Base-by-base conservation (phyloP, 2,113 vertebrate genomes). In the Barnardius zonarius region DNA sequence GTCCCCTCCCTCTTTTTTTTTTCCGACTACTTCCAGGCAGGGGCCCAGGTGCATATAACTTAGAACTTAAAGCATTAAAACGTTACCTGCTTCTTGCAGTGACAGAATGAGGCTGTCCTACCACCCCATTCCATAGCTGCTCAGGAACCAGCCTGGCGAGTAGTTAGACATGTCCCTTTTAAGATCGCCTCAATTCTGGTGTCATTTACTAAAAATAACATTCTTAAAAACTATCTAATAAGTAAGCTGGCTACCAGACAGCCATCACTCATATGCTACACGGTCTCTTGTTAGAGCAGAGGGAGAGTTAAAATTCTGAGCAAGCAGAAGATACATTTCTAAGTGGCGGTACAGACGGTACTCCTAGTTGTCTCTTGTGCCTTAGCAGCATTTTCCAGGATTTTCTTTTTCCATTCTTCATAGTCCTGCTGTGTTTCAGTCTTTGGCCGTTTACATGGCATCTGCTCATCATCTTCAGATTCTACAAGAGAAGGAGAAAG, bases 321-420 rank as follows among this genome's bases (percentile, higher is more conserved):
- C 85, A 62, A 46, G 90, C 43, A 49, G 88, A 72, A 72, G 79
- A 54, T 35, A 2, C 17, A 12, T 43, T 76, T 33, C 33, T 85
- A 49, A 81, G 13, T 46, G 63, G 46, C 39, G 51, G 10, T 28
- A 28, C 33, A 69, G 69, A 80, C 61, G 57, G 37, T 31, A 39
- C 13, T 96, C 59, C 77, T 24, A 28, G 23, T 57, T 25, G 59
- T 88, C 35, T 78, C 81, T 76, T 76, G 97, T n/a, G 98, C 96
- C 95, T 97, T 98, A 55, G 97, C 81, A 48, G 99, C 99, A 0
- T 98, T 99, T 97, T 99, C 98, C 69, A 99, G 94, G 92, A 99
- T 99, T 81, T 96, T 98, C 95, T 95, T 98, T 94, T 98, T 99
- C 99, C 99, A 99, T 88, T 98, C 98, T 94, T 99, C 98, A 67